Evolutionary conservation across 2,797 vertebrate species (phyloP).

Genomic region (Zalophus californianus): DNA sequence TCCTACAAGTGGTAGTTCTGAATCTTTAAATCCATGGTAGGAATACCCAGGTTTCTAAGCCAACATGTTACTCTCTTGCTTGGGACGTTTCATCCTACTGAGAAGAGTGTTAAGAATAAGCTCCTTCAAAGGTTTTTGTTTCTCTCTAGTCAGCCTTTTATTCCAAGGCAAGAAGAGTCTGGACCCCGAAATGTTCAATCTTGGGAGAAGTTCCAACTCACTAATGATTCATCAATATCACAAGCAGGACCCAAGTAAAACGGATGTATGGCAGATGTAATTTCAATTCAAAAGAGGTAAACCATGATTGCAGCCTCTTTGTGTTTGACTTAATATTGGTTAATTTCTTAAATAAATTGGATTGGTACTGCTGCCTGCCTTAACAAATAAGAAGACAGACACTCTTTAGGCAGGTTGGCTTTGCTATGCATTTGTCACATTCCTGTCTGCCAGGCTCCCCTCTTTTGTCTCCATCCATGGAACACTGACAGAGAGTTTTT

Average conservation of each 20-base stretch:
- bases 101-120: background rate
- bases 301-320: background rate
- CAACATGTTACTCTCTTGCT: background rate
- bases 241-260: background rate
- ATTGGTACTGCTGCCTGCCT: background rate
- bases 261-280: background rate
- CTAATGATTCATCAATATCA: conserved; percentile 1
- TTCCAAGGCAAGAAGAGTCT: background rate
- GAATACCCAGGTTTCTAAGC: conserved; percentile 14
- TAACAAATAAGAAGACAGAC: background rate
- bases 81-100: background rate
- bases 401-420: background rate
- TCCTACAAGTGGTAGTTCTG: background rate
- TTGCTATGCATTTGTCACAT: background rate
- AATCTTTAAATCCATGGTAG: background rate
- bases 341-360: background rate
- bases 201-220: background rate
- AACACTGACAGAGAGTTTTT: background rate
- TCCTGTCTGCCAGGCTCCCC: background rate
- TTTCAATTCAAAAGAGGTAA: conserved; percentile 4
- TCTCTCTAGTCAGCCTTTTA: background rate
- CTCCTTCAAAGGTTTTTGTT: background rate
- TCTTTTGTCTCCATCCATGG: background rate
- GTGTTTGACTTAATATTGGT: background rate
- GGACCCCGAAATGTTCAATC: background rate